phyloP scores from a whole-genome alignment of 2,888 invertebrate genomes.

The Caenorhabditis sp. region DNA sequence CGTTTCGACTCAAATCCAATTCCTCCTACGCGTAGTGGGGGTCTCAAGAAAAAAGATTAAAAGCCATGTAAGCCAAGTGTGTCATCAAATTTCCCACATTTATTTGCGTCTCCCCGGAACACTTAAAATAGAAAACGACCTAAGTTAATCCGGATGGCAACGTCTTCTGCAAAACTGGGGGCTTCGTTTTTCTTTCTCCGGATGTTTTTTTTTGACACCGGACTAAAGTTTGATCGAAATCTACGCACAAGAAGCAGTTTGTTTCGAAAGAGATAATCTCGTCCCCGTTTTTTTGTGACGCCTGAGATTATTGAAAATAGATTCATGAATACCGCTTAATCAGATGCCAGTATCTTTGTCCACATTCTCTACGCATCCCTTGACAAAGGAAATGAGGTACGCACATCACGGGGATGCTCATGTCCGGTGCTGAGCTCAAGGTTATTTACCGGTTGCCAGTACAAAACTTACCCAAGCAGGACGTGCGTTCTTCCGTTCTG shows the following conservation, averaged over 20 bases:
- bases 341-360: slow-evolving; percentile 16
- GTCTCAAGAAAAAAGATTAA: slow-evolving; percentile 13
- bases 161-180: slow-evolving; percentile 30
- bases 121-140: slow-evolving; percentile 54
- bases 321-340: slow-evolving; percentile 27
- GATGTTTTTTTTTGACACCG: slow-evolving; percentile 1
- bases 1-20: slow-evolving; percentile 35
- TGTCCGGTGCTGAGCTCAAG: not conserved
- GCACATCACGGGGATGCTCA: slow-evolving; percentile 4
- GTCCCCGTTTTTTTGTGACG: slow-evolving; percentile 14
- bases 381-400: slow-evolving; percentile 41
- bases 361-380: not conserved
- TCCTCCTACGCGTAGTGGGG: slow-evolving; percentile 46
- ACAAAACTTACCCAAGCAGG: slow-evolving; percentile 10
- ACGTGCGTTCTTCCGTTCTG: slow-evolving; percentile 16
- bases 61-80: slow-evolving; percentile 49
- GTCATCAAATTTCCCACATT: slow-evolving; percentile 52
- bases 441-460: not conserved
- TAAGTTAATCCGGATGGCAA: slow-evolving; percentile 44
- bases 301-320: slow-evolving; percentile 41
- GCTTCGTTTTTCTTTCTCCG: slow-evolving; percentile 23
- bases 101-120: slow-evolving; percentile 56
- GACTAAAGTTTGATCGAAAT: slow-evolving; percentile 44
- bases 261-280: slow-evolving; percentile 25
- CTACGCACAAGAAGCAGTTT: slow-evolving; percentile 16